Evolutionary conservation across 2,113 vertebrate genomes (phyloP).

Genomic region (Panthera uncia): DNA sequence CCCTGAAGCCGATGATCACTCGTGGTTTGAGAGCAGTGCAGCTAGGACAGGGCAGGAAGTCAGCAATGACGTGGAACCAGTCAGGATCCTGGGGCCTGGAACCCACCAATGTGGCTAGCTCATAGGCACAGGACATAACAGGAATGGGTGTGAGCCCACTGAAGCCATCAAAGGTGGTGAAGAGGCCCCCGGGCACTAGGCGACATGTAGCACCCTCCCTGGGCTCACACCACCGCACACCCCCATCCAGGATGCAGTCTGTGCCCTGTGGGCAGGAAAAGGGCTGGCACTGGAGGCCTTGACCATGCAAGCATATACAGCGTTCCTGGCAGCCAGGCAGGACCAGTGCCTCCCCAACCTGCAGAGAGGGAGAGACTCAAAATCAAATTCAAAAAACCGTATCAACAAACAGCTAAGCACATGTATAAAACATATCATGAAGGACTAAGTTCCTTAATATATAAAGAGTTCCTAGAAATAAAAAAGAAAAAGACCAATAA

Average conservation of each 20-base stretch:
- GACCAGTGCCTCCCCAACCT: not conserved
- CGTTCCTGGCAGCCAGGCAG: not conserved
- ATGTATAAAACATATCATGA: not conserved
- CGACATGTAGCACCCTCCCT: not conserved
- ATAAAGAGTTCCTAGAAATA: not conserved
- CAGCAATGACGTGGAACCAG: constrained; percentile 39
- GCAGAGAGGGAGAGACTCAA: not conserved
- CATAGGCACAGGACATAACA: not conserved
- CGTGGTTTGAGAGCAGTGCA: not conserved
- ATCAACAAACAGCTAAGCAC: not conserved
- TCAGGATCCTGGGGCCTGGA: not conserved
- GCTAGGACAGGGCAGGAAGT: not conserved
- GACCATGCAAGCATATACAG: not conserved
- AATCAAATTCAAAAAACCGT: not conserved
- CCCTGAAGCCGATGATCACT: not conserved
- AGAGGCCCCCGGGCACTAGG: not conserved
- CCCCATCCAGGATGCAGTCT: not conserved
- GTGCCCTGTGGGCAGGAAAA: not conserved
- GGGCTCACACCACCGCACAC: not conserved
- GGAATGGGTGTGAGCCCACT: not conserved
- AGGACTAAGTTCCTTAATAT: not conserved
- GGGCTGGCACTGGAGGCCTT: not conserved
- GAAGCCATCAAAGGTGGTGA: constrained; percentile 42
- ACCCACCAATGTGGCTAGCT: not conserved
- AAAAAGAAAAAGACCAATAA: not conserved